These are phyloP conservation scores for Lepidocyrtinus sp. DNA, from an alignment of 2,888 invertebrate genomes.

Conservation along the genomic window DNA sequence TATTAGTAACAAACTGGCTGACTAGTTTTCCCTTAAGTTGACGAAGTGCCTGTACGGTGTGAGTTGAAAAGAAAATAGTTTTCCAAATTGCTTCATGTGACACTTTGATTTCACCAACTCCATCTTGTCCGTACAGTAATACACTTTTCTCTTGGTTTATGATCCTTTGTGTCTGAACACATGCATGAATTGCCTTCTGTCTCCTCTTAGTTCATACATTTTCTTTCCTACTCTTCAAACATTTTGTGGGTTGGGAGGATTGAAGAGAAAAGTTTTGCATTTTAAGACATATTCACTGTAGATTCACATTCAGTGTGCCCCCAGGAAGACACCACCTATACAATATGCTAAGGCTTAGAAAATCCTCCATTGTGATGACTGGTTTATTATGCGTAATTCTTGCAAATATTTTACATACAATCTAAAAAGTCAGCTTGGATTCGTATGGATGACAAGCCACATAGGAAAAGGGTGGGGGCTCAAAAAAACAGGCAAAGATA, in stretches of 20 bases:
- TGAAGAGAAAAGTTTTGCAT: neutral
- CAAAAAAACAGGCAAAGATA: constrained; percentile 31
- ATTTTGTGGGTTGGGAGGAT: neutral
- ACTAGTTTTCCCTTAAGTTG: constrained; percentile 39
- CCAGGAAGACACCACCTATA: too few relatives aligned
- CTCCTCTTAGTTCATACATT: too few relatives aligned
- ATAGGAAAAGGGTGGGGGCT: too few relatives aligned
- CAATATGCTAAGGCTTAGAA: too few relatives aligned
- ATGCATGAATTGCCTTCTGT: too few relatives aligned
- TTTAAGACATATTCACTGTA: too few relatives aligned
- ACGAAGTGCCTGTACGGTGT: constrained; percentile 52
- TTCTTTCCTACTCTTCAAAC: too few relatives aligned
- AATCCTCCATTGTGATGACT: constrained; percentile 51
- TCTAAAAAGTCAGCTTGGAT: constrained; percentile 25
- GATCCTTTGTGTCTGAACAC: constrained; percentile 29
- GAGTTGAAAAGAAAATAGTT: constrained; percentile 56
- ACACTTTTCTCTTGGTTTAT: constrained; percentile 51
- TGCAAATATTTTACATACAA: constrained; percentile 49
- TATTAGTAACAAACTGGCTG: constrained; percentile 29
- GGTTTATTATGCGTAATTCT: constrained; percentile 44
- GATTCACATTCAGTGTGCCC: too few relatives aligned
- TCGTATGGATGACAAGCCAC: too few relatives aligned
- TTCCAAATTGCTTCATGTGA: constrained; percentile 57
- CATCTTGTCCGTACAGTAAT: constrained; percentile 51
- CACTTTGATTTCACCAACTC: constrained; percentile 59